These are phyloP conservation scores for Loriculus beryllinus DNA, from an alignment of 2,797 vertebrate species.

Conservation along the genomic window DNA sequence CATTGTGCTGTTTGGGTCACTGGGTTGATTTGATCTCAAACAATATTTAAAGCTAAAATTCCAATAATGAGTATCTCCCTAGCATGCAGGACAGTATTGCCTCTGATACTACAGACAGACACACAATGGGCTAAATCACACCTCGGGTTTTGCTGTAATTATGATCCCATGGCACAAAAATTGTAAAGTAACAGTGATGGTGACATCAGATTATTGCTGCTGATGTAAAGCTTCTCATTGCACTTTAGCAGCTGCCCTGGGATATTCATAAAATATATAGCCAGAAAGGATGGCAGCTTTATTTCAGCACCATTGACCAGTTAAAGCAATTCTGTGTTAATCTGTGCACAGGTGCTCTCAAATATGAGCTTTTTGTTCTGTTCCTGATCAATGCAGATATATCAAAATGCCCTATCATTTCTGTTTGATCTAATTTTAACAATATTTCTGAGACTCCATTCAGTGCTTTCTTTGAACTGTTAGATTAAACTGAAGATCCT, in stretches of 20 bases:
- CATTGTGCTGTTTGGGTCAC: neutral
- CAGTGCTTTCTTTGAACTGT: neutral
- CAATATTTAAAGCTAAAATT: neutral
- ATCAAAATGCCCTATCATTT: neutral
- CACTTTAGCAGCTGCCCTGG: neutral
- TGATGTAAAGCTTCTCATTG: neutral
- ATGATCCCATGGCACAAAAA: neutral
- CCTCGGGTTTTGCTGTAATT: neutral
- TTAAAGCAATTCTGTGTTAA: neutral
- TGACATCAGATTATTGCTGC: neutral
- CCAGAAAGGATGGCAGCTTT: neutral
- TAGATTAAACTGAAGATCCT: neutral
- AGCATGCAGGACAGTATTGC: neutral
- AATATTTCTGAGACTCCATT: neutral
- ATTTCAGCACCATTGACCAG: neutral
- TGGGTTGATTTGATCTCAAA: neutral
- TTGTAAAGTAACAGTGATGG: neutral
- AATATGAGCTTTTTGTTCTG: neutral
- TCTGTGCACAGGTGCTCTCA: neutral
- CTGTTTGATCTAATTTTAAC: neutral
- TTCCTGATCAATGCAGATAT: neutral
- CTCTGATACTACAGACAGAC: neutral
- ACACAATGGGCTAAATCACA: neutral
- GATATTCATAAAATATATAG: neutral
- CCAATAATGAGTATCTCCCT: neutral